These are phyloP conservation scores for Bombus picipes DNA, from an alignment of 1,140 invertebrate species.

Conservation along the genomic window DNA sequence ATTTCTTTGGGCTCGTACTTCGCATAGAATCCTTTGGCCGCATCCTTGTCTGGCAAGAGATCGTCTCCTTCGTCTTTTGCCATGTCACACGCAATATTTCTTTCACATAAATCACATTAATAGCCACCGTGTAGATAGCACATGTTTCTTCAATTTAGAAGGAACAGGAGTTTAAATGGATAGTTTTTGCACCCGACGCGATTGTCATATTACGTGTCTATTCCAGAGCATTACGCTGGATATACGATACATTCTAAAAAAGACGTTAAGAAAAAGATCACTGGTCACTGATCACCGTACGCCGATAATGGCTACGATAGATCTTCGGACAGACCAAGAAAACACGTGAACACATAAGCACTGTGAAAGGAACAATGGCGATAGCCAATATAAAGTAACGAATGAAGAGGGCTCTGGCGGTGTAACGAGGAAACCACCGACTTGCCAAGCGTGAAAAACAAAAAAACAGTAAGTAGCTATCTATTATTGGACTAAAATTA, in stretches of 20 bases:
- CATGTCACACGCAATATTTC: slow-evolving; percentile 80
- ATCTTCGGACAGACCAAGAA: slow-evolving; percentile 3
- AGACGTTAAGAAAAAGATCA: slow-evolving; percentile 19
- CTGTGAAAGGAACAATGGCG: slow-evolving; percentile 42
- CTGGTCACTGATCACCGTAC: slow-evolving; percentile 21
- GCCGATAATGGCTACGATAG: slow-evolving; percentile 22
- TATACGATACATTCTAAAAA: slow-evolving; percentile 17
- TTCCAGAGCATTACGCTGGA: neutral
- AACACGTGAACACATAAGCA: slow-evolving; percentile 35
- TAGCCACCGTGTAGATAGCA: slow-evolving; percentile 24
- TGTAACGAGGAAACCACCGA: neutral
- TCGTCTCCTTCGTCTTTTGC: slow-evolving; percentile 93
- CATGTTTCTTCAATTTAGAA: slow-evolving; percentile 42
- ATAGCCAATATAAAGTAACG: slow-evolving; percentile 17
- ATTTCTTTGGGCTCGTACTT: slow-evolving; percentile 99
- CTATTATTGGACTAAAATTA: slow-evolving; percentile 39
- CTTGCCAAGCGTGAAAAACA: neutral
- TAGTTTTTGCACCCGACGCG: slow-evolving; percentile 22
- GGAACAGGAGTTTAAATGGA: slow-evolving; percentile 19
- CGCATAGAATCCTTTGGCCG: slow-evolving; percentile 97
- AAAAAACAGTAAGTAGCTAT: slow-evolving; percentile 20
- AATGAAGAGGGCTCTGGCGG: slow-evolving; percentile 38
- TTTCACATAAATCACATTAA: slow-evolving; percentile 43
- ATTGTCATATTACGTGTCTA: slow-evolving; percentile 44
- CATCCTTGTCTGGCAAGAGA: slow-evolving; percentile 93